Evolutionary conservation across 2,888 invertebrate species (phyloP).

Genomic region (Papilio elwesi): DNA sequence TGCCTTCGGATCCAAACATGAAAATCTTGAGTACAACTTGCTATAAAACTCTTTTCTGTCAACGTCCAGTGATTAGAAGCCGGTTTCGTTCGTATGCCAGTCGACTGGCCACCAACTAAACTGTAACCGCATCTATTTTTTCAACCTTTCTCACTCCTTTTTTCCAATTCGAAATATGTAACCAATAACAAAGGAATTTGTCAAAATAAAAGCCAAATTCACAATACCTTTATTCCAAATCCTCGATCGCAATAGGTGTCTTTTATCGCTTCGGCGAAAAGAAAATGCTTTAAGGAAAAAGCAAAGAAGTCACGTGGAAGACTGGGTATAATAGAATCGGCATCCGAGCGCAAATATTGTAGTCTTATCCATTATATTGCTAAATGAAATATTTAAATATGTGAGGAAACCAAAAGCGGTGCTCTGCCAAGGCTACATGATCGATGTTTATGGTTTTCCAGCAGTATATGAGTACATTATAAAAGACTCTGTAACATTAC

Average conservation of each 20-base stretch:
- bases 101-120: too few relatives aligned
- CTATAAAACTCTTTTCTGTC: too few relatives aligned
- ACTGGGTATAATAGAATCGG: slow-evolving; percentile 36
- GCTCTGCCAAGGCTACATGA: slow-evolving; percentile 4
- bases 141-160: background rate
- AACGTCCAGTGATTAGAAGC: too few relatives aligned
- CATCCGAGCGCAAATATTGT: slow-evolving; percentile 31
- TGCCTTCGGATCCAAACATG: too few relatives aligned
- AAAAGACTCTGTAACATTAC: too few relatives aligned
- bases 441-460: background rate
- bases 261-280: slow-evolving; percentile 31
- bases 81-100: too few relatives aligned
- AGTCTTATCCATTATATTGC: slow-evolving; percentile 29
- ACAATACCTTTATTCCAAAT: slow-evolving; percentile 28
- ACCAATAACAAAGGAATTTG: background rate
- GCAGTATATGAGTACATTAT: background rate
- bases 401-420: background rate
- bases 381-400: slow-evolving; percentile 38
- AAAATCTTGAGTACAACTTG: too few relatives aligned
- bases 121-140: too few relatives aligned
- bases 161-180: background rate
- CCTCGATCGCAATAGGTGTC: slow-evolving; percentile 27
- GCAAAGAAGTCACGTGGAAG: slow-evolving; percentile 36
- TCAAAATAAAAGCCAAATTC: slow-evolving; percentile 15
- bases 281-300: slow-evolving; percentile 32